Percentiles rank a stretch among this genome's conserved stretches.
These are phyloP conservation scores for Euproctis similis DNA, from an alignment of 2,888 invertebrate species.

Conservation along the genomic window DNA sequence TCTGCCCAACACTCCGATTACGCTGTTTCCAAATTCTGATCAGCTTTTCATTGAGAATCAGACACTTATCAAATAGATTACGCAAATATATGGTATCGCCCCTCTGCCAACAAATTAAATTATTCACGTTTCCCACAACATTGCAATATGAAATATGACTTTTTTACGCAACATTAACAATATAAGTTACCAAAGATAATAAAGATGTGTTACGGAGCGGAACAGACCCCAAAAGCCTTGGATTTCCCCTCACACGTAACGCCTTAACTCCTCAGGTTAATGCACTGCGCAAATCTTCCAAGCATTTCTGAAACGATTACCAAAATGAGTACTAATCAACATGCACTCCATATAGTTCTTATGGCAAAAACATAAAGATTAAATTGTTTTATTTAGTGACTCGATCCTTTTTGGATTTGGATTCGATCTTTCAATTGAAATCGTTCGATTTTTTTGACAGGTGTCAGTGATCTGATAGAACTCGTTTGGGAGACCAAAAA, in stretches of 20 bases:
- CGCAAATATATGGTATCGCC: too few species aligned
- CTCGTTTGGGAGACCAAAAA: constrained; percentile 27
- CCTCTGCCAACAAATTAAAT: too few species aligned
- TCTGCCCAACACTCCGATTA: too few species aligned
- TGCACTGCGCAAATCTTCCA: constrained; percentile 29
- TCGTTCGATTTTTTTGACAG: constrained; percentile 22
- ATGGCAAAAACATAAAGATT: constrained; percentile 8
- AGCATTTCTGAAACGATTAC: constrained; percentile 31
- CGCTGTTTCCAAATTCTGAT: too few species aligned
- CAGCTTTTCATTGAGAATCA: too few species aligned
- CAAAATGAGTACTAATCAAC: too few species aligned
- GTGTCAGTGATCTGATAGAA: constrained; percentile 37
- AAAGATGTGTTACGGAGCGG: constrained; percentile 14
- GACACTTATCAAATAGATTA: too few species aligned
- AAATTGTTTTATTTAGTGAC: constrained; percentile 8
- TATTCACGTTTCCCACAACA: too few species aligned
- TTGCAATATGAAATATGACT: constrained; percentile 1
- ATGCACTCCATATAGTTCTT: too few species aligned
- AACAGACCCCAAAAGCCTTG: constrained; percentile 25
- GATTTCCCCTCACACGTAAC: constrained; percentile 22
- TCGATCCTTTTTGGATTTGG: constrained; percentile 15
- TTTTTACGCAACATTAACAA: constrained; percentile 11
- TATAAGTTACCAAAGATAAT: constrained; percentile 16
- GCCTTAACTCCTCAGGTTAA: constrained; percentile 25
- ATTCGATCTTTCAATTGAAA: constrained; percentile 26